A percentile compares a stretch with the other conserved stretches of the same genome.
phyloP scores from a whole-genome alignment of 1,140 invertebrate genomes.

The Argopecten irradians region DNA sequence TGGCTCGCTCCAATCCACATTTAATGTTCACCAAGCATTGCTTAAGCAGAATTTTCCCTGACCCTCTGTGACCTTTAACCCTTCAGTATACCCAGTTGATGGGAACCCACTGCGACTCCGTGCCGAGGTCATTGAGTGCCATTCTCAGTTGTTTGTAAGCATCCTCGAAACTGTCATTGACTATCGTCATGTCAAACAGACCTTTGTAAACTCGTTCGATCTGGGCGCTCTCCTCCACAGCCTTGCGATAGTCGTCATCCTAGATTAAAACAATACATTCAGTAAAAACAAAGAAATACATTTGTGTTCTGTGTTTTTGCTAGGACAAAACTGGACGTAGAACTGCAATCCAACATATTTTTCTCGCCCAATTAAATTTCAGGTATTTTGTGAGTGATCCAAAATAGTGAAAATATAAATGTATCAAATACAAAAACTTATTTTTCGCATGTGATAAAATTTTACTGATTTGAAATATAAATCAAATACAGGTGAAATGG shows the following conservation, averaged over 20 bases:
- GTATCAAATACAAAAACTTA: no score
- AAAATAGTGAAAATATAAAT: no score
- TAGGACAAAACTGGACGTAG: no score
- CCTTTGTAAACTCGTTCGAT: conserved; percentile 95
- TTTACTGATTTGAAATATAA: no score
- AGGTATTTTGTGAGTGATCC: no score
- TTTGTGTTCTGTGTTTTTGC: no score
- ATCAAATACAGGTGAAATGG: no score
- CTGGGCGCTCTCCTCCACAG: conserved; percentile 94
- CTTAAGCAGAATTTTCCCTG: neutral
- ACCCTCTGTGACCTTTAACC: neutral
- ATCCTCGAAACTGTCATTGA: conserved; percentile 96
- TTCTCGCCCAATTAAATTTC: no score
- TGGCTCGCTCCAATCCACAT: neutral
- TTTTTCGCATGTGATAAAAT: no score
- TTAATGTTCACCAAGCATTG: neutral
- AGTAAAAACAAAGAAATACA: no score
- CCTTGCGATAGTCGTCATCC: conserved; percentile 95
- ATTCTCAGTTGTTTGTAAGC: conserved; percentile 94
- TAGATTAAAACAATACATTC: no score
- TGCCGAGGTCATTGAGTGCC: conserved; percentile 91
- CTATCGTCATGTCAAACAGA: conserved; percentile 95
- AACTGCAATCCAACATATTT: no score
- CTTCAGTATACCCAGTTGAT: conserved; percentile 95
- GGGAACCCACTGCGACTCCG: conserved; percentile 98